Conservation (phyloP, 2,888 invertebrate genomes). For the Caenorhabditis wallacei region DNA sequence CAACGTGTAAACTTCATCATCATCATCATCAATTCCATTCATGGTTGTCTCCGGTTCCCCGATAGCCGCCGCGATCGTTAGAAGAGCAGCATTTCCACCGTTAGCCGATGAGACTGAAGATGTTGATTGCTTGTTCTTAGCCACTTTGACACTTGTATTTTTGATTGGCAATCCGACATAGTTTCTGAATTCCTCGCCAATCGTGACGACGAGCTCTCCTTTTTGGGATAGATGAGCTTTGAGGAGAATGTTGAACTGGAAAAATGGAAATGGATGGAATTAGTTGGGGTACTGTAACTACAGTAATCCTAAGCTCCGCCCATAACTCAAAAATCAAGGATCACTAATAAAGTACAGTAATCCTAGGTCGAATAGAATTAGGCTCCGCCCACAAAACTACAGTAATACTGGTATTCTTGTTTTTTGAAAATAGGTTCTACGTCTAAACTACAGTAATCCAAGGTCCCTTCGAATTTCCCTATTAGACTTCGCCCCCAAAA, state of each 20-base stretch:
- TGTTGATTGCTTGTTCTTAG: neutral
- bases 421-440: too few species aligned
- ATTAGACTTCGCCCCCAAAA: too few species aligned
- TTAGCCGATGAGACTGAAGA: too few species aligned
- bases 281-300: neutral
- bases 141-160: too few species aligned
- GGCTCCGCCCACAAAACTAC: too few species aligned
- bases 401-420: too few species aligned
- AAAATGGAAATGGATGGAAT: neutral
- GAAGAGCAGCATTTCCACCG: conserved; percentile 5
- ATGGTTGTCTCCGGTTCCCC: neutral
- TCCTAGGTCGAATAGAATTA: neutral
- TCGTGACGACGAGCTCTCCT: conserved; percentile 46
- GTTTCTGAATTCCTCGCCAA: conserved; percentile 26
- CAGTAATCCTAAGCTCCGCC: neutral
- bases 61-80: conserved; percentile 5
- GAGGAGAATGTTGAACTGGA: conserved; percentile 54
- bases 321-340: too few species aligned
- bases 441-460: too few species aligned
- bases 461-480: too few species aligned
- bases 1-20: neutral
- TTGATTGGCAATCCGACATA: conserved; percentile 7
- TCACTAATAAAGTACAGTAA: neutral
- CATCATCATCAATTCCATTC: too few species aligned
- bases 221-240: conserved; percentile 3